phyloP scores from a whole-genome alignment of 2,888 invertebrate species.

The Drosophila macrospina region DNA sequence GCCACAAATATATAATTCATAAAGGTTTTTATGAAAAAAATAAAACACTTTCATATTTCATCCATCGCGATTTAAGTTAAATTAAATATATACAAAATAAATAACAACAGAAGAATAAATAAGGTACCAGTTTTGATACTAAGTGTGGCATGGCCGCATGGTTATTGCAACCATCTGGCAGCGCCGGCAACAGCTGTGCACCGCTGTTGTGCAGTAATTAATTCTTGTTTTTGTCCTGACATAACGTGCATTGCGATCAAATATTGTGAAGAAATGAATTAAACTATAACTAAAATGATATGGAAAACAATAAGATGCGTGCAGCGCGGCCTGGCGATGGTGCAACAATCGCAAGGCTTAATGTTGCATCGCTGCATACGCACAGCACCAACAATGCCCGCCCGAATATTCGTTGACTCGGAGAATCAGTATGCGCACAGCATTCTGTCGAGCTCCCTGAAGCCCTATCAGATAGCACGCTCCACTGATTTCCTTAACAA shows the following conservation, averaged over 20 bases:
- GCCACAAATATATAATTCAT: too few species aligned
- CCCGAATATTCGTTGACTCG: constrained; percentile 74
- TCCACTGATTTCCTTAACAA: constrained; percentile 1
- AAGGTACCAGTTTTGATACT: too few species aligned
- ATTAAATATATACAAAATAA: too few species aligned
- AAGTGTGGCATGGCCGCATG: constrained; percentile 5
- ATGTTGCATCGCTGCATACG: constrained; percentile 47
- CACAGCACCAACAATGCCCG: constrained; percentile 32
- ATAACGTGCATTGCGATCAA: constrained; percentile 22
- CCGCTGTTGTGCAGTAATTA: not conserved
- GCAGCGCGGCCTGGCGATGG: constrained; percentile 28
- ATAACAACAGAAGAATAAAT: too few species aligned
- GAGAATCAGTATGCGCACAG: constrained; percentile 83
- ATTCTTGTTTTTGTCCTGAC: constrained; percentile 29
- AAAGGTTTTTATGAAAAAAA: too few species aligned
- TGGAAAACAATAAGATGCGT: constrained; percentile 32
- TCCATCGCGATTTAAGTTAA: too few species aligned
- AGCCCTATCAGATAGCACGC: constrained; percentile 76
- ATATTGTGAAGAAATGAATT: constrained; percentile 22
- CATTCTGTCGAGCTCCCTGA: constrained; percentile 71
- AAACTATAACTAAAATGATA: constrained; percentile 35
- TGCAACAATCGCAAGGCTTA: not conserved
- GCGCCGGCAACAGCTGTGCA: constrained; percentile 33
- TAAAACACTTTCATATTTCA: too few species aligned
- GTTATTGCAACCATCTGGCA: constrained; percentile 34